Base-by-base conservation (phyloP, 2,113 vertebrate genomes). In the Halcyon malimbica region DNA sequence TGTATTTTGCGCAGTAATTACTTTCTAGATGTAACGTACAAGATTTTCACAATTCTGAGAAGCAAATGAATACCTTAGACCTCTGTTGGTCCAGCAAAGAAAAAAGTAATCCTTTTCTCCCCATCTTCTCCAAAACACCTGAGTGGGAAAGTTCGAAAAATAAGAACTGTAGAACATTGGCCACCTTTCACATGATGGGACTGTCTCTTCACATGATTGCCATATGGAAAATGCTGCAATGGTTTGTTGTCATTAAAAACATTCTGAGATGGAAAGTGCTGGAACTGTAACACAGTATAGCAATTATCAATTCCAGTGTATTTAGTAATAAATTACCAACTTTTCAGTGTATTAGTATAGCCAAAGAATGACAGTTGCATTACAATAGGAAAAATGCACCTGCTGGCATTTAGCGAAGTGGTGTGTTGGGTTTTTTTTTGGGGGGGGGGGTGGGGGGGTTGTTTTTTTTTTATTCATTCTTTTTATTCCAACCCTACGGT, bases 211-310 rank as follows among this genome's bases (percentile, higher is more conserved):
- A n/a, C 3, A 21, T 23, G 35, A 31, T 73, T 80, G 80, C 2
- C 8, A 15, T 57, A 23, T 0, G 0, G 10, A 80, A 83, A 87
- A 68, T 41, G 1, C 5, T 60, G 7, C 48, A 50, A 16, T 2
- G 0, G 3, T 57, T 80, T 51, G 1, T 53, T 57, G 31, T 83
- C 16, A 42, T 67, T 67, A 39, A 51, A 91, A 65, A 13, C 8
- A 17, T 28, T 67, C 8, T 80, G 24, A 89, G 65, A 13, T 39
- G 17, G 5, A 65, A 37, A 56, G 70, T 62, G 23, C 8, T 48
- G 41, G 6, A 67, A 67, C 24, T 21, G 8, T 70, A 68, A 53
- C 19, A n/a, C 1, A 56, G 7, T 21, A 5, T 8, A 53, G 11
- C 14, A 63, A 18, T 57, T 76, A 44, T 18, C 5, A 39, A 9